Conservation (phyloP, 2,113 vertebrate genomes). For the Bagarius yarrelli region DNA sequence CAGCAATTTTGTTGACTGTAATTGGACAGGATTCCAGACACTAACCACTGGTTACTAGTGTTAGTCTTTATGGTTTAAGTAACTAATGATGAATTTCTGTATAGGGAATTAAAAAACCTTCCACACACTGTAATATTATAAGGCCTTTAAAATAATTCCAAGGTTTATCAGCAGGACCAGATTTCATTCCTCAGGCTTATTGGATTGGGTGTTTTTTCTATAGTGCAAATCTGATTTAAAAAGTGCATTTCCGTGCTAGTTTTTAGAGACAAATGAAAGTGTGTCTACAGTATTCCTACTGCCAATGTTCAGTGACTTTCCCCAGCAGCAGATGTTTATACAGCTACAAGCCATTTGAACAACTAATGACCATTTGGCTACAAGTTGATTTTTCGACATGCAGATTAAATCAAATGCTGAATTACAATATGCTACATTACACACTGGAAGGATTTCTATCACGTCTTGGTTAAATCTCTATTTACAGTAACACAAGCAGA, state of each 20-base stretch:
- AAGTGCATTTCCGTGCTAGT: background rate
- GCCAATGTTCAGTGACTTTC: background rate
- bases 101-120: background rate
- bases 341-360: background rate
- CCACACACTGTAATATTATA: background rate
- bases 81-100: background rate
- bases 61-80: background rate
- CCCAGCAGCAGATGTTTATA: background rate
- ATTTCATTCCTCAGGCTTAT: background rate
- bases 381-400: constrained; percentile 15
- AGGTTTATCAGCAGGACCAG: background rate
- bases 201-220: background rate
- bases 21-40: background rate
- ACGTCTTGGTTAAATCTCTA: background rate
- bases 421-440: background rate
- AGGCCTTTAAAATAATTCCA: background rate
- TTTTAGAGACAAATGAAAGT: constrained; percentile 12
- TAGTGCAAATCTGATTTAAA: background rate
- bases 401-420: background rate
- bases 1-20: background rate
- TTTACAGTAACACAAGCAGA: background rate
- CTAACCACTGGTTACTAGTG: background rate
- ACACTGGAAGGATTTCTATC: background rate
- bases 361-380: background rate
- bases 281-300: background rate